Base-by-base conservation (phyloP, 1,140 invertebrate species). In the Plectrocnemia conspersa region DNA sequence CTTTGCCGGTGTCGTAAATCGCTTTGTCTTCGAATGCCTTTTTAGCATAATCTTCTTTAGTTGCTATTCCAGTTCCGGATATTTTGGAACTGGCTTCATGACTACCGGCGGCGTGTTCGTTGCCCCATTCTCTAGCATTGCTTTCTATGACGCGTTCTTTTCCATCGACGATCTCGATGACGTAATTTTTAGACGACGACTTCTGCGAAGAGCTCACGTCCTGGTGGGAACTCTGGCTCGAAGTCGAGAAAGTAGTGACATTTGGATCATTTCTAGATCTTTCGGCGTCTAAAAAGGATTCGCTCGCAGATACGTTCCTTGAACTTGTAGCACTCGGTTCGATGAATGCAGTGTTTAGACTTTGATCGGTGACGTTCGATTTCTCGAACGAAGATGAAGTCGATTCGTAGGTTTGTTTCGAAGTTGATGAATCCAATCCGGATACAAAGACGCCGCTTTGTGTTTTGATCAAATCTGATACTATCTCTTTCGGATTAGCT, bases 161-260 rank as follows among this genome's bases (percentile, higher is more conserved):
- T n/a, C 79, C 79, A 61, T 81, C 78, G 21, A 81, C 74, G 48
- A 80, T 76, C 68, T 79, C 76, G 38, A 79, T 70, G 7, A 78
- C 76, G 53, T 79, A 77, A 35, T 75, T 78, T 13, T 71, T 74
- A 2, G 77, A 78, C 13, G 77, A 75, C 15, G 75, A 78, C 65
- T 79, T 79, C 48, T 70, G 69, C 1, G 73, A 65, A 53, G 59
- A 71, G 48, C 68, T 73, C 40, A 67, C 70, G 61, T 69, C 75
- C 53, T 65, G 64, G 61, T 74, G 71, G 63, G 68, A 74, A 19
- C 70, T 66, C 40, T 72, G 66, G 29, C 47, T 57, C 11, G 72
- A 72, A 13, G 68, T 71, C 19, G 65, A 42, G 25, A 59, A 62
- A 9, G 24, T 67, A 35, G 70, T 72, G 5, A 58, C 47, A 59